Base-by-base conservation (phyloP, 2,888 invertebrate species). In the Cataglyphis rosenhaueri region DNA sequence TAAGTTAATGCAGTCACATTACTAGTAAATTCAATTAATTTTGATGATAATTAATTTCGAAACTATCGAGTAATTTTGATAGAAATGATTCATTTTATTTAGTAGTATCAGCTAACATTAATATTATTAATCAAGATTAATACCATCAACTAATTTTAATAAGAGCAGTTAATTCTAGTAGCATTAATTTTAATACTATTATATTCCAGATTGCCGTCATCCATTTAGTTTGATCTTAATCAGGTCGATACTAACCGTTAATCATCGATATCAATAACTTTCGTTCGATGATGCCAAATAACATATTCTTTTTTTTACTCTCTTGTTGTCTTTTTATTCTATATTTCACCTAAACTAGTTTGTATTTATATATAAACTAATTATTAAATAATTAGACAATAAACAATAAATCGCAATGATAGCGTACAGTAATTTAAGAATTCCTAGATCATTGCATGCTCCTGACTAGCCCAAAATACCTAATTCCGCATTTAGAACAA, bases 341-440 rank as follows among this genome's bases (percentile, higher is more conserved):
- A 66, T 2, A 21, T 66, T 25, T 38, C 25, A 32, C 38, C 10
- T 57, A 32, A 18, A 18, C 35, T 52, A 75, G 52, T 15, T 12
- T 12, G 52, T 25, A 52, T 52, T 52, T 38, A 65, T 48, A 75
- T 38, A 52, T 48, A 75, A 75, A 65, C 64, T 75, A 75, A 18
- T 21, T 35, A 64, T 15, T 25, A 12, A 52, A 44, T 62, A 64
- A 64, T 65, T 75, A 65, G 35, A 65, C 75, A 65, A 65, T 52
- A 35, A 52, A 75, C 18, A 65, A 35, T 65, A 65, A 25, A 12
- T 44, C 21, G 74, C 62, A 41, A 64, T 44, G 32, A 9, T 44
- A 44, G 35, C 25, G 18, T 35, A 48, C 32, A 52, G 35, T 35
- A 75, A 5, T 61, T 73, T 61, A 52, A 75, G 48, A 62, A 64